Evolutionary conservation across 2,113 vertebrate species (phyloP).

Genomic region (Poicephalus meyeri): DNA sequence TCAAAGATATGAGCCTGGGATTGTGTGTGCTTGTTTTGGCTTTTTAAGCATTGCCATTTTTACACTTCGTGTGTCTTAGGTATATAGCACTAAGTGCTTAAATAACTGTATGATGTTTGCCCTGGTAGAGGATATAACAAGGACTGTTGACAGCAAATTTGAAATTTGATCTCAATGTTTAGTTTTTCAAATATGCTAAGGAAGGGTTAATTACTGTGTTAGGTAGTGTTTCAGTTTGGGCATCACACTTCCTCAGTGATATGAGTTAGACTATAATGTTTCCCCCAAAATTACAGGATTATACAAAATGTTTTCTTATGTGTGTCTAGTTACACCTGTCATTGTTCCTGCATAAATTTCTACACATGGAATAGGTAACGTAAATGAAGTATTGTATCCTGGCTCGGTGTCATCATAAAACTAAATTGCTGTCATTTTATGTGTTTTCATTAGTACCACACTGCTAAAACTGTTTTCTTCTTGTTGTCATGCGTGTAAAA

Average conservation of each 20-base stretch:
- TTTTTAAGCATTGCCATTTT: background rate
- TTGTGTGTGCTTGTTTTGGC: accelerated
- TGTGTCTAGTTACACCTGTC: background rate
- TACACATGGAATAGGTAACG: background rate
- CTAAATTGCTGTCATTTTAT: background rate
- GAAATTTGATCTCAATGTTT: background rate
- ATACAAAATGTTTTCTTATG: background rate
- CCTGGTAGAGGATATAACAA: background rate
- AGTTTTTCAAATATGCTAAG: background rate
- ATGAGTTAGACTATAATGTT: background rate
- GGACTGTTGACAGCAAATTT: background rate
- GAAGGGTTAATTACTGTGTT: background rate
- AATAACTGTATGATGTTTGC: background rate
- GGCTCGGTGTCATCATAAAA: background rate
- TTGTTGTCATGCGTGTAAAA: background rate
- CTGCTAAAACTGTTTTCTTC: background rate
- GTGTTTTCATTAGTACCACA: background rate
- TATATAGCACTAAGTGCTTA: background rate
- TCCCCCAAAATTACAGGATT: background rate
- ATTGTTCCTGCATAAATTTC: background rate
- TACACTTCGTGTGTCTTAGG: background rate
- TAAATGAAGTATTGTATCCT: background rate
- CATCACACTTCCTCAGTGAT: background rate
- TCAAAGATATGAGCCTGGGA: background rate
- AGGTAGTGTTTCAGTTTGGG: background rate